phyloP scores from a whole-genome alignment of 2,888 invertebrate species.

The Ectropis crepuscularia region DNA sequence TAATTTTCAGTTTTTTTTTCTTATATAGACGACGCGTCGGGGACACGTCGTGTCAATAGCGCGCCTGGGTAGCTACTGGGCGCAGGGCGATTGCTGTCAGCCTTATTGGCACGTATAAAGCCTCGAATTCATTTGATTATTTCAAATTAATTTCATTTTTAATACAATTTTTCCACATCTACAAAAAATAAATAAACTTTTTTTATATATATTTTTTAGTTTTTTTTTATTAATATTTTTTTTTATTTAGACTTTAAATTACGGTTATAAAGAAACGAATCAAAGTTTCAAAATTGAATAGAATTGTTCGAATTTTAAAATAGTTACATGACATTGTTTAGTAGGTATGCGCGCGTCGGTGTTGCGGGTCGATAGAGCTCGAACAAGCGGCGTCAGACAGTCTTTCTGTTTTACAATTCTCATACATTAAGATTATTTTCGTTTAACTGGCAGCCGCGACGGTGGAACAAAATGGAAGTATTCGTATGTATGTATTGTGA shows the following conservation, averaged over 20 bases:
- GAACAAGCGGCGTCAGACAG: constrained; percentile 78
- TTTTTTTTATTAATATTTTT: neutral
- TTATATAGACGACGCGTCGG: constrained; percentile 53
- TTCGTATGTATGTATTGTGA: constrained; percentile 32
- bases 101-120: constrained; percentile 62
- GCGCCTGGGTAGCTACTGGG: constrained; percentile 73
- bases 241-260: neutral
- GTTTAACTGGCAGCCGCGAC: constrained; percentile 44
- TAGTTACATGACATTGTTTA: constrained; percentile 50
- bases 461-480: constrained; percentile 48
- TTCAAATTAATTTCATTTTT: neutral
- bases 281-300: constrained; percentile 25
- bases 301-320: constrained; percentile 24
- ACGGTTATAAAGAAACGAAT: neutral
- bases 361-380: constrained; percentile 76
- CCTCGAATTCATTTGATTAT: constrained; percentile 29
- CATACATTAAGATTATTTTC: constrained; percentile 59
- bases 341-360: constrained; percentile 78
- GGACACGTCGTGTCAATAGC: constrained; percentile 70
- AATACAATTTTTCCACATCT: neutral
- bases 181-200: neutral
- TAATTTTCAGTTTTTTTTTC: constrained; percentile 54
- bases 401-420: constrained; percentile 78
- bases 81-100: constrained; percentile 61
- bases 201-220: neutral